Evolutionary conservation across 2,113 vertebrate species (phyloP).

Genomic region (Apaloderma vittatum): DNA sequence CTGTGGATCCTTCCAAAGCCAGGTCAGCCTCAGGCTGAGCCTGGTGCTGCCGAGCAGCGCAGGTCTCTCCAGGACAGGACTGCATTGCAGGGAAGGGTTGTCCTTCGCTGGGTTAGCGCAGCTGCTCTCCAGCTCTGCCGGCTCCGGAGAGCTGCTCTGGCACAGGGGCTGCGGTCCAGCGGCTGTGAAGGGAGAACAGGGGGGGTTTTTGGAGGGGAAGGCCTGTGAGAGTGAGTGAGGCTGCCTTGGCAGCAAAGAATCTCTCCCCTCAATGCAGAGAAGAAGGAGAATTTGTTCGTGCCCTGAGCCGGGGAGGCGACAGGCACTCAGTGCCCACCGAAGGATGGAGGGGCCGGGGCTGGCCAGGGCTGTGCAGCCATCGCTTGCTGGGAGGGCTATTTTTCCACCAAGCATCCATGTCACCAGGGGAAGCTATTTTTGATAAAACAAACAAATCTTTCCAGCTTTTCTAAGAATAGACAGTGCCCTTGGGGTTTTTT

Average conservation of each 20-base stretch:
- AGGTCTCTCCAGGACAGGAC: not conserved
- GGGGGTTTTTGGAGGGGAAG: fast-evolving
- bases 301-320: fast-evolving
- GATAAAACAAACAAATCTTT: constrained; percentile 19
- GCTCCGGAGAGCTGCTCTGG: not conserved
- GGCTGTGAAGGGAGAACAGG: fast-evolving
- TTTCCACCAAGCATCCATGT: fast-evolving
- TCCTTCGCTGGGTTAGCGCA: fast-evolving
- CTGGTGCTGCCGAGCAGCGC: fast-evolving
- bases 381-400: not conserved
- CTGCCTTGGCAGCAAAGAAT: fast-evolving
- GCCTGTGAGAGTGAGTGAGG: fast-evolving
- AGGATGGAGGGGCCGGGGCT: fast-evolving
- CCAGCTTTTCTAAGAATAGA: constrained; percentile 41
- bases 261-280: fast-evolving
- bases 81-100: not conserved
- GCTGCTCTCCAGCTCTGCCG: not conserved
- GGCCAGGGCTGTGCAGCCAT: fast-evolving
- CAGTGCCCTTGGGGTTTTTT: not conserved
- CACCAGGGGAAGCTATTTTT: not conserved
- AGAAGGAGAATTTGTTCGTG: fast-evolving
- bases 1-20: fast-evolving
- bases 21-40: not conserved
- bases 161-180: fast-evolving
- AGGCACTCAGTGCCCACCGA: fast-evolving